These are phyloP conservation scores for Diogma glabrata DNA, from an alignment of 2,888 invertebrate genomes.

Conservation along the genomic window DNA sequence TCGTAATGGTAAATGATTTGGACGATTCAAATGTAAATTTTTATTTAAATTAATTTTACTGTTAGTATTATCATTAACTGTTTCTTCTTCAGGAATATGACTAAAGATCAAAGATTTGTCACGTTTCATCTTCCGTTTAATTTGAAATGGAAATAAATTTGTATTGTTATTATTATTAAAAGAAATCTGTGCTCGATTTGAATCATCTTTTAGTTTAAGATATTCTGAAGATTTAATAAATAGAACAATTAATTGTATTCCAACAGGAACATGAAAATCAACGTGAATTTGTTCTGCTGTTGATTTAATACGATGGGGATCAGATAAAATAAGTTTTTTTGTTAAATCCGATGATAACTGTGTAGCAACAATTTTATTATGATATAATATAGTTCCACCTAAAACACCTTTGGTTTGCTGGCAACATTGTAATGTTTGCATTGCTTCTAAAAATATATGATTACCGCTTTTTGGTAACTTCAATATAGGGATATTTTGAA, in stretches of 20 bases:
- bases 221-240: slow-evolving; percentile 58
- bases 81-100: slow-evolving; percentile 69
- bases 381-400: slow-evolving; percentile 76
- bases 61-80: slow-evolving; percentile 18
- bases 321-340: slow-evolving; percentile 67
- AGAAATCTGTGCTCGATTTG: slow-evolving; percentile 29
- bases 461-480: slow-evolving; percentile 80
- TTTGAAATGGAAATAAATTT: slow-evolving; percentile 26
- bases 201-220: slow-evolving; percentile 38
- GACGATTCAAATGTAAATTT: slow-evolving; percentile 35
- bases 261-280: slow-evolving; percentile 63
- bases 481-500: slow-evolving; percentile 70
- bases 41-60: slow-evolving; percentile 20
- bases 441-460: slow-evolving; percentile 74
- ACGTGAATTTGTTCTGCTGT: slow-evolving; percentile 57
- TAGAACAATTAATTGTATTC: slow-evolving; percentile 67
- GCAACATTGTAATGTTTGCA: slow-evolving; percentile 75
- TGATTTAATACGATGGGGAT: slow-evolving; percentile 72
- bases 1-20: slow-evolving; percentile 46
- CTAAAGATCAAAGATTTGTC: slow-evolving; percentile 72
- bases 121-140: slow-evolving; percentile 51
- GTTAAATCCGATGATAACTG: slow-evolving; percentile 64
- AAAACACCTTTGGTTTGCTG: slow-evolving; percentile 66
- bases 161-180: not conserved
- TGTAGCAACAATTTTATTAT: slow-evolving; percentile 76